Conservation (phyloP, 1,140 invertebrate species). For the Drosophila varians region DNA sequence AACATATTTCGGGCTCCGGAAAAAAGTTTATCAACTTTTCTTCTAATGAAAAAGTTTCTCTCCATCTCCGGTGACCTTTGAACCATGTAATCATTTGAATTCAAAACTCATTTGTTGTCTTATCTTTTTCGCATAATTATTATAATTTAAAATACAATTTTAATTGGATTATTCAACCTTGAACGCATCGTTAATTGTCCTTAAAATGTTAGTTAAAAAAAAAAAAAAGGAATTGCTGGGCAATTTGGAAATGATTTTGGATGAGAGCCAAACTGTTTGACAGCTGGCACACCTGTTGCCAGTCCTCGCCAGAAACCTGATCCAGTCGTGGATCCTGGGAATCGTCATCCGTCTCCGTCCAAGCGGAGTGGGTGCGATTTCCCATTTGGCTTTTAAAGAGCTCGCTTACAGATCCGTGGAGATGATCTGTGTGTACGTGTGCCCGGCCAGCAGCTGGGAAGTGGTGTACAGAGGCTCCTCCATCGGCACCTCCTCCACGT, state of each 20-base stretch:
- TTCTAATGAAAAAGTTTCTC: not conserved
- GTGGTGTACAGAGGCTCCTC: slow-evolving; percentile 13
- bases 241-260: slow-evolving; percentile 13
- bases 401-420: slow-evolving; percentile 55
- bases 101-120: slow-evolving; percentile 14
- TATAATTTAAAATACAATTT: slow-evolving; percentile 16
- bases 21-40: not conserved
- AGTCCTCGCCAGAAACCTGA: slow-evolving; percentile 14
- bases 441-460: slow-evolving; percentile 40
- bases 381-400: not conserved
- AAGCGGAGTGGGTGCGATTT: slow-evolving; percentile 44
- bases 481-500: not conserved
- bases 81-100: slow-evolving; percentile 5
- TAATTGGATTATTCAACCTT: slow-evolving; percentile 22
- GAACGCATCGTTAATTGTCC: slow-evolving; percentile 4
- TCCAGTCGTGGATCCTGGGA: not conserved
- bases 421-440: slow-evolving; percentile 55
- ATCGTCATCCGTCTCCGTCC: slow-evolving; percentile 40
- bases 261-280: slow-evolving; percentile 42
- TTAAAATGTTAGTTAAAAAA: not conserved
- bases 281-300: slow-evolving; percentile 68
- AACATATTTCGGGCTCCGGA: not conserved
- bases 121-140: not conserved
- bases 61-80: not conserved
- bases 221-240: slow-evolving; percentile 24